Evolutionary conservation across 2,113 vertebrate genomes (phyloP).

Genomic region (Amazona guildingii): DNA sequence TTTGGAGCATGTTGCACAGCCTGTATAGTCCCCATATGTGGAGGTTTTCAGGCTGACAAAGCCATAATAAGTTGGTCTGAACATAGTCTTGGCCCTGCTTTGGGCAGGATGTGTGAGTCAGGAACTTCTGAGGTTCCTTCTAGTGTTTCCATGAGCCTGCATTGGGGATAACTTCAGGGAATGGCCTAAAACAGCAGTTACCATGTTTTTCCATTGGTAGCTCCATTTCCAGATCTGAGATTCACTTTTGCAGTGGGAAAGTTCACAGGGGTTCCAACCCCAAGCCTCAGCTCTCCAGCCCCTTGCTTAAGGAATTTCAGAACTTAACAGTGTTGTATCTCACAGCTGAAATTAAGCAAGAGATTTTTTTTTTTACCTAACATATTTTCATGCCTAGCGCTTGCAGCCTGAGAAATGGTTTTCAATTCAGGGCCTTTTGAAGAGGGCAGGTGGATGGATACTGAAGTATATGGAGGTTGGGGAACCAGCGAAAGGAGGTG

Average conservation of each 20-base stretch:
- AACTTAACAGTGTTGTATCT: background rate
- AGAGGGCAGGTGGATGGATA: background rate
- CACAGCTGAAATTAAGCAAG: background rate
- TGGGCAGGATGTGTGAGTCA: accelerated
- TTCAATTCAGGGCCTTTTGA: background rate
- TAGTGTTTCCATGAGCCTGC: background rate
- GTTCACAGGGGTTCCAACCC: background rate
- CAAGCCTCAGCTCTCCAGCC: background rate
- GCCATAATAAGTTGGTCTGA: background rate
- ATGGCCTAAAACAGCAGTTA: background rate
- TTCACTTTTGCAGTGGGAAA: background rate
- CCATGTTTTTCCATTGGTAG: background rate
- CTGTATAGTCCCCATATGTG: background rate
- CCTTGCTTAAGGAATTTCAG: background rate
- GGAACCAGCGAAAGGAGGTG: background rate
- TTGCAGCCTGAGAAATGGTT: background rate
- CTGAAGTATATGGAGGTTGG: background rate
- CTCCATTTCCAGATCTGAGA: background rate
- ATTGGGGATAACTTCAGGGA: background rate
- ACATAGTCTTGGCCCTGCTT: background rate
- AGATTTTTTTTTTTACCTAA: background rate
- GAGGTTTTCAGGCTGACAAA: background rate
- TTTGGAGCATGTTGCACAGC: background rate
- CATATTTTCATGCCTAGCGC: background rate
- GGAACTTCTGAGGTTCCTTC: background rate